Conservation (phyloP, 2,113 vertebrate genomes). For the Tonatia bakeri region DNA sequence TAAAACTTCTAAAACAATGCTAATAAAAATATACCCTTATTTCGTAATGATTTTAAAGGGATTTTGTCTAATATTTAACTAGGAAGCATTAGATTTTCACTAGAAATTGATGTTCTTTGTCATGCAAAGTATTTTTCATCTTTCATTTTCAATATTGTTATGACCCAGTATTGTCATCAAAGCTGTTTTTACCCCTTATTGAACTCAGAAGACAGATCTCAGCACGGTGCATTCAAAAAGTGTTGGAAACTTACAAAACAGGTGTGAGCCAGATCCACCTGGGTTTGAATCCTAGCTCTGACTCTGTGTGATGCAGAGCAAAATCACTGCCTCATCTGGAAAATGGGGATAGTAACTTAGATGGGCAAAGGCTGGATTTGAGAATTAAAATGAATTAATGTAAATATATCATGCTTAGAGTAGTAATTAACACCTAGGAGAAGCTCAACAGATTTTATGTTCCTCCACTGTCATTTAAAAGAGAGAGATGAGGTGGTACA, state of each 20-base stretch:
- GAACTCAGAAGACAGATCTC: not conserved
- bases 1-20: not conserved
- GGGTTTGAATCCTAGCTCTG: not conserved
- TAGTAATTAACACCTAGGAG: not conserved
- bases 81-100: not conserved
- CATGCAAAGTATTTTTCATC: not conserved
- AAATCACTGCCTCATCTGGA: not conserved
- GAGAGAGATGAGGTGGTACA: not conserved
- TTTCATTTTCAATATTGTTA: not conserved
- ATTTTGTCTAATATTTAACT: not conserved
- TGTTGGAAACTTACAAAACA: not conserved
- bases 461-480: not conserved
- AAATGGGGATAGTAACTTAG: not conserved
- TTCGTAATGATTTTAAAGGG: conserved; percentile 28
- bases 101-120: not conserved
- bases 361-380: not conserved
- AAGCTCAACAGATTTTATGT: not conserved
- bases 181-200: not conserved
- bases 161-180: not conserved
- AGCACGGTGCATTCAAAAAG: not conserved
- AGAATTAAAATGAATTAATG: not conserved
- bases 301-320: not conserved
- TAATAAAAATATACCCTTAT: not conserved
- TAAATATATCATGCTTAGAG: not conserved
- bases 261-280: not conserved